Evolutionary conservation across 2,888 invertebrate species (phyloP).

Genomic region (Beris chalybata): DNA sequence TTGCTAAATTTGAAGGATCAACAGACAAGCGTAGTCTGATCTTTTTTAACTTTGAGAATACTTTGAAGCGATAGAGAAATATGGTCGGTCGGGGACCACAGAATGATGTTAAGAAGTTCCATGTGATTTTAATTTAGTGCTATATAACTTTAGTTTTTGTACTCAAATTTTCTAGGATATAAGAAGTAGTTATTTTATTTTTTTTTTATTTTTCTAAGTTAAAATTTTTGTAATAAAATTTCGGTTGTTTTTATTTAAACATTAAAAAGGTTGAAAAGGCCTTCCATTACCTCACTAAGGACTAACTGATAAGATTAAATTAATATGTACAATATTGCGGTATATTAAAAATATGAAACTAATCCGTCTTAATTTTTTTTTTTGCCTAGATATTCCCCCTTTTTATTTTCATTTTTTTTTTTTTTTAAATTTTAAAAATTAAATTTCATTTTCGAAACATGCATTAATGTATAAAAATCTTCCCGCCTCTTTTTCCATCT

Average conservation of each 20-base stretch:
- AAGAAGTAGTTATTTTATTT: not conserved
- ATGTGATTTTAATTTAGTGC: conserved; percentile 31
- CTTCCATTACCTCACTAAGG: conserved; percentile 4
- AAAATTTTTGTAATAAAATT: conserved; percentile 14
- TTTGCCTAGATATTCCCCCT: no score
- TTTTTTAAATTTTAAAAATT: no score
- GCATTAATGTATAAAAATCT: no score
- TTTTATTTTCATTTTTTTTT: no score
- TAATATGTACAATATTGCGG: no score
- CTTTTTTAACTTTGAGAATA: no score
- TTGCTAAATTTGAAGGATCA: conserved; percentile 52
- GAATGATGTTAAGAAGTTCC: conserved; percentile 10
- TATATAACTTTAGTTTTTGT: conserved; percentile 24
- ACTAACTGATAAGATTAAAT: not conserved
- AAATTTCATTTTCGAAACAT: no score
- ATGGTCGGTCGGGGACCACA: no score
- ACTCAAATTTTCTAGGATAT: conserved; percentile 5
- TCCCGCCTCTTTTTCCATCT: no score
- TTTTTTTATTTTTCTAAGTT: conserved; percentile 7
- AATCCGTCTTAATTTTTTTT: no score
- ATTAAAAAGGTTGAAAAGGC: not conserved
- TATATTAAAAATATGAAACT: no score
- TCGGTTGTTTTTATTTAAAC: conserved; percentile 6
- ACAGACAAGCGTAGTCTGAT: conserved; percentile 17
- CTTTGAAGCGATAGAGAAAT: no score